Evolutionary conservation across 2,797 vertebrate species (phyloP).

Genomic region (Staurois parvus): DNA sequence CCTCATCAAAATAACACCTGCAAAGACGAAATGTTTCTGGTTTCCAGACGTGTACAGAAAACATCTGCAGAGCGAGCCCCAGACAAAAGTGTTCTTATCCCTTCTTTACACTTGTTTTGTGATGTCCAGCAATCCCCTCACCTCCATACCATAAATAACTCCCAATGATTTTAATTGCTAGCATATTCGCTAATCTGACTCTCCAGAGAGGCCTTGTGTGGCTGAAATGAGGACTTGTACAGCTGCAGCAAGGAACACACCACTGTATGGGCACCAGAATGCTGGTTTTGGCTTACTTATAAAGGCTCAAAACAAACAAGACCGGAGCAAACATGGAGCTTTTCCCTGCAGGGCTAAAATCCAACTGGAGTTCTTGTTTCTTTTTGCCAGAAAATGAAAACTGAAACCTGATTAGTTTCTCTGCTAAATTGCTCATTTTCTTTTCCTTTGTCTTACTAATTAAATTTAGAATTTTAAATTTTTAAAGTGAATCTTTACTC

Average conservation of each 20-base stretch:
- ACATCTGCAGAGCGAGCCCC: conserved; percentile 68
- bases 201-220: conserved; percentile 62
- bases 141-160: conserved; percentile 80
- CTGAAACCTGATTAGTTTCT: not conserved
- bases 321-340: not conserved
- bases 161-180: conserved; percentile 84
- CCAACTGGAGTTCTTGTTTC: not conserved
- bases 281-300: not conserved
- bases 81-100: conserved; percentile 66
- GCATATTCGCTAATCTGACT: conserved; percentile 80
- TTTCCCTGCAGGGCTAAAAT: no score
- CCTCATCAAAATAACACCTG: conserved; percentile 77
- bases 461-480: not conserved
- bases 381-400: not conserved
- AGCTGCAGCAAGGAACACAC: not conserved
- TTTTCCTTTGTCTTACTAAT: not conserved
- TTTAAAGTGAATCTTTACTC: no score
- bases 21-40: conserved; percentile 70
- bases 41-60: conserved; percentile 79
- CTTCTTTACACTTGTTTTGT: conserved; percentile 71
- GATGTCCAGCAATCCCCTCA: conserved; percentile 75
- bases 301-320: not conserved
- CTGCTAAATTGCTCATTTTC: not conserved
- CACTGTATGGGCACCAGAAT: not conserved
- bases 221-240: conserved; percentile 11